phyloP scores from a whole-genome alignment of 2,888 invertebrate genomes.

The Nomada fucata region DNA sequence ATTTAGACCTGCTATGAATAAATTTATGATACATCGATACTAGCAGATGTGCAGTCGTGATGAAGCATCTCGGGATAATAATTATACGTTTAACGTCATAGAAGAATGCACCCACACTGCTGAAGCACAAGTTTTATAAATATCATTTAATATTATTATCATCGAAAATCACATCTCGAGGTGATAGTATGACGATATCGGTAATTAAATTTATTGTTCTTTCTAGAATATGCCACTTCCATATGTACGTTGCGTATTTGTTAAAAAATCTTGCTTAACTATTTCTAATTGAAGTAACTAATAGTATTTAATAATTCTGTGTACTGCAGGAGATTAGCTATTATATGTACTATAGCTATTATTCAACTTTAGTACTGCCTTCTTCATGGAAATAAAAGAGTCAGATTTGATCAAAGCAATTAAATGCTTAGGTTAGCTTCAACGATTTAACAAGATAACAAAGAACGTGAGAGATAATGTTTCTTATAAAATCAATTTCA shows the following conservation, averaged over 20 bases:
- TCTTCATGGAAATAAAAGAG: slow-evolving; percentile 7
- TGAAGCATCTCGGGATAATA: slow-evolving; percentile 13
- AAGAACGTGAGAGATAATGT: slow-evolving; percentile 36
- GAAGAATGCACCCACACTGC: not conserved
- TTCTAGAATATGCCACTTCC: not conserved
- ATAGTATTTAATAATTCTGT: not conserved
- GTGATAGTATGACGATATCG: not conserved
- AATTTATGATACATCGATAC: not conserved
- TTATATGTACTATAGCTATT: not conserved
- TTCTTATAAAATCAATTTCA: slow-evolving; percentile 1
- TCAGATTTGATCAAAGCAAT: slow-evolving; percentile 37
- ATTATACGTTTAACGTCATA: not conserved
- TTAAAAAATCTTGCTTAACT: too few relatives aligned
- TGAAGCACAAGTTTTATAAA: not conserved
- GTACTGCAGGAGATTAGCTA: not conserved
- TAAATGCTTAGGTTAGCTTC: slow-evolving; percentile 11
- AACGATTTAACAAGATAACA: slow-evolving; percentile 27
- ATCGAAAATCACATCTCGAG: not conserved
- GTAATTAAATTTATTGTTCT: slow-evolving; percentile 3
- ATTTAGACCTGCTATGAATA: slow-evolving; percentile 1
- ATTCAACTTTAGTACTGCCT: not conserved
- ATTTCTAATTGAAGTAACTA: too few relatives aligned
- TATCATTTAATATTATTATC: not conserved
- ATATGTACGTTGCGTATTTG: not conserved
- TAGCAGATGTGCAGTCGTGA: not conserved